Evolutionary conservation across 2,888 invertebrate genomes (phyloP), one percentile per base, ranked within the genome.

Genomic region (Microctonus brassicae): DNA sequence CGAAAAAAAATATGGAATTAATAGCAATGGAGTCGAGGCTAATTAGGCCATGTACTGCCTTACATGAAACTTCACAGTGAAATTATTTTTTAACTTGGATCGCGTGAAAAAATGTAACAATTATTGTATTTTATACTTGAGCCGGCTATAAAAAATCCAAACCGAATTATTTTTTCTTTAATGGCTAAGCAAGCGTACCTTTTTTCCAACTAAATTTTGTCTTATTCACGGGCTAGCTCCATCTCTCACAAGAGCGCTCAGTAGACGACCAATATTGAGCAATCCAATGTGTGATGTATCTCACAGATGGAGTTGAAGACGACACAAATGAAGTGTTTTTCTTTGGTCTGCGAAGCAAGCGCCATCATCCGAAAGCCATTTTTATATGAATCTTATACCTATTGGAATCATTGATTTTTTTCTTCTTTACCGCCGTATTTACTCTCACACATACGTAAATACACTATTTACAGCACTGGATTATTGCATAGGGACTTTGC

Each of bases 201-300:
- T 73, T 70, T 72, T 58, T 62, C 24, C 64, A n/a, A 67, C 72
- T 61, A 73, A 82, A 80, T 80, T 80, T 77, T 79, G 76, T 78
- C 75, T 76, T 75, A 78, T 78, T 75, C 76, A 71, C 72, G 79
- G 77, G 76, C 81, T 78, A 84, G 83, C 83, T 83, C 83, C 83
- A 82, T 83, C 83, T 84, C 83, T 84, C 80, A 82, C 80, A 75
- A 81, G 82, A 81, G 78, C 76, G 73, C 75, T 82, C 80, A 82
- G 80, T 81, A 80, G 80, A 77, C 79, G 77, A 80, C 73, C 74
- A 74, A 80, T 81, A 80, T 79, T 75, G 79, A 82, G 80, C 78
- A 77, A 79, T 74, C 76, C 81, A 79, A 80, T 82, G 75, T 82
- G 67, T 75, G 72, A 64, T 75, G 74, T 75, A 75, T 77, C 84